Evolutionary conservation across 2,797 vertebrate genomes (phyloP).

Genomic region (Galaxias olidus): DNA sequence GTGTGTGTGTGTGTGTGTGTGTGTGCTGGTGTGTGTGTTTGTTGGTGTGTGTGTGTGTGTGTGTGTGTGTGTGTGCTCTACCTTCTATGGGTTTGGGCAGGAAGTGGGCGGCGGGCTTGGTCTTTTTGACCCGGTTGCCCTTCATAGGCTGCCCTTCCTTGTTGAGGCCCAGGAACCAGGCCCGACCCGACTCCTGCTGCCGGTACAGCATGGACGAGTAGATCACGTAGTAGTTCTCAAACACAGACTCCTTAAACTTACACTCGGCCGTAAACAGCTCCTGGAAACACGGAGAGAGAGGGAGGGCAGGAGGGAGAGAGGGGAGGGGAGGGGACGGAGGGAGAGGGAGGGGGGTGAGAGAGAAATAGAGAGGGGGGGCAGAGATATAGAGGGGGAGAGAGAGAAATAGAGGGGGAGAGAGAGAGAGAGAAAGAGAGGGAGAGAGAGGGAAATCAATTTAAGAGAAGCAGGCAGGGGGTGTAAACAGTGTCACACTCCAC

Average conservation of each 20-base stretch:
- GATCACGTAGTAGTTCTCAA: conserved; percentile 98
- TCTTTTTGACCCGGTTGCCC: conserved; percentile 97
- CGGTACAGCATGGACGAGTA: conserved; percentile 97
- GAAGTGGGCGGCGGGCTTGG: conserved; percentile 97
- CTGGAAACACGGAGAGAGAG: conserved; percentile 58
- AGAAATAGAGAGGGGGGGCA: too few species aligned
- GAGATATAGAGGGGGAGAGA: too few species aligned
- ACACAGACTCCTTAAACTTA: conserved; percentile 99
- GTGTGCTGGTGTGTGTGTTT: neutral
- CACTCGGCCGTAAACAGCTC: conserved; percentile 97
- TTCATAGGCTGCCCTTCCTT: conserved; percentile 96
- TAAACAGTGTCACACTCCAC: neutral
- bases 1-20: neutral
- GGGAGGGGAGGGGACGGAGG: neutral
- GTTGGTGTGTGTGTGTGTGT: neutral
- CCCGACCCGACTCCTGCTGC: conserved; percentile 95
- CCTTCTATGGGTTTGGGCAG: conserved; percentile 99
- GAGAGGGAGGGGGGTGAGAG: too few species aligned
- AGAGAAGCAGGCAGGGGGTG: too few species aligned
- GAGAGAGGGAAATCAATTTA: too few species aligned
- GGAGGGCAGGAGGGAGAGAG: neutral
- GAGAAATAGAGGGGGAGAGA: too few species aligned
- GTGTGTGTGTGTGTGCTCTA: conserved; percentile 39
- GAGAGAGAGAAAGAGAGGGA: too few species aligned
- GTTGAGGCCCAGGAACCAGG: conserved; percentile 95